Evolutionary conservation across 2,888 invertebrate species (phyloP), one percentile per base, ranked within the genome.

Genomic region (Harmothoe impar): DNA sequence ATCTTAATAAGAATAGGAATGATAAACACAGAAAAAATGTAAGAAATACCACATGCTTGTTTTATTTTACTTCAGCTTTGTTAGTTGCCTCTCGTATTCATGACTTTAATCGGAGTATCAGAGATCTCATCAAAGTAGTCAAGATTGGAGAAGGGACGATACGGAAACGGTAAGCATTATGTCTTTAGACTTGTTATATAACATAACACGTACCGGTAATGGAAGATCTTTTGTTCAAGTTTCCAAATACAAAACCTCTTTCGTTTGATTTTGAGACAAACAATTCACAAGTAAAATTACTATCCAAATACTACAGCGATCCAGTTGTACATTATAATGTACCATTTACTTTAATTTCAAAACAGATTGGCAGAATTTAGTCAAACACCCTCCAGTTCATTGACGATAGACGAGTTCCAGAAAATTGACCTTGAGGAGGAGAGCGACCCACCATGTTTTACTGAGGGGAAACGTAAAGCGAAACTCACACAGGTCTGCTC

Each of bases 401-500:
- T 99, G 89, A 99, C 99, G 0, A 96, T 99, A 43, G 99, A 99
- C 93, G 99, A 99, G 96, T 99, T 99, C 95, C 98, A 99, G 97
- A 98, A 98, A 0, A 98, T 99, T 0, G 99, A 99, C 95, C 96
- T 99, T 93, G 99, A 99, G 95, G 98, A 98, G 93, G 99, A 99
- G 94, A 98, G 98, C 95, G 99, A 99, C 96, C 98, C 99, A 15
- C 99, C 99, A 0, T 98, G 98, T 0, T 99, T 98, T 95, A 98
- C 98, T 95, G 98, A 97, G 0, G 98, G 98, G 0, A 97, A 99
- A 90, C 97, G 98, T 94, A 98, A 98, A 94, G 98, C 98, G 94
- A 98, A 98, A 92, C 72, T 93, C n/a, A 62, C 78, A 29, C 92
- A 92, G 92, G 77, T 77, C 5, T 62, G 62, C 43, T 43, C 43